These are phyloP conservation scores for Regulus satrapa DNA, from an alignment of 2,113 vertebrate species.

Conservation along the genomic window DNA sequence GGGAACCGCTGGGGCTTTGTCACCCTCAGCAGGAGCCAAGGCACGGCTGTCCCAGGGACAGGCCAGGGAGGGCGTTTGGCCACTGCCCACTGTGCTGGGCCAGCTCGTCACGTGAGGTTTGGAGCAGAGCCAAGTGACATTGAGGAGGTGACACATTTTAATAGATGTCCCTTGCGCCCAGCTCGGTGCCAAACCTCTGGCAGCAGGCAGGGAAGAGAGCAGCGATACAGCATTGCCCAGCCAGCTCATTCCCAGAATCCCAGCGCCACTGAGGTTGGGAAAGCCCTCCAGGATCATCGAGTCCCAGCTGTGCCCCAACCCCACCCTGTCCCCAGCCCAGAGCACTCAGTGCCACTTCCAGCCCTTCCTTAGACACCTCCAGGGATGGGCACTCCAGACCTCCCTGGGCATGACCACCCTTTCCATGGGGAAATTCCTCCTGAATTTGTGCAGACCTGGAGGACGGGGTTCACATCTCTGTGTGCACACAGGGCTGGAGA, in stretches of 20 bases:
- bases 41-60: fast-evolving
- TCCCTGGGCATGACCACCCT: neutral
- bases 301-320: fast-evolving
- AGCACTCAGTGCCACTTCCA: neutral
- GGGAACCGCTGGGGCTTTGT: fast-evolving
- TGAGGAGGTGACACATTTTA: neutral
- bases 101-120: fast-evolving
- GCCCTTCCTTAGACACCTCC: neutral
- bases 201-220: neutral
- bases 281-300: fast-evolving
- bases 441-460: neutral
- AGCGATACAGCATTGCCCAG: neutral
- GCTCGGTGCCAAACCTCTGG: neutral
- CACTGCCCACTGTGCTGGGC: neutral
- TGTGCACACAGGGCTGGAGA: neutral
- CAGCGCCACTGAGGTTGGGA: neutral
- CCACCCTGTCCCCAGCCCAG: neutral
- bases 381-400: neutral
- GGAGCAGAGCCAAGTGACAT: fast-evolving
- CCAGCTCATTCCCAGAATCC: neutral
- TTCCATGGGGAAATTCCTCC: neutral
- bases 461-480: neutral
- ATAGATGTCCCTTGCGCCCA: neutral
- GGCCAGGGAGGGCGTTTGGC: neutral
- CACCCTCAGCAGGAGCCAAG: neutral